These are phyloP conservation scores for Abscondita cerata DNA, from an alignment of 2,888 invertebrate species.

Conservation along the genomic window DNA sequence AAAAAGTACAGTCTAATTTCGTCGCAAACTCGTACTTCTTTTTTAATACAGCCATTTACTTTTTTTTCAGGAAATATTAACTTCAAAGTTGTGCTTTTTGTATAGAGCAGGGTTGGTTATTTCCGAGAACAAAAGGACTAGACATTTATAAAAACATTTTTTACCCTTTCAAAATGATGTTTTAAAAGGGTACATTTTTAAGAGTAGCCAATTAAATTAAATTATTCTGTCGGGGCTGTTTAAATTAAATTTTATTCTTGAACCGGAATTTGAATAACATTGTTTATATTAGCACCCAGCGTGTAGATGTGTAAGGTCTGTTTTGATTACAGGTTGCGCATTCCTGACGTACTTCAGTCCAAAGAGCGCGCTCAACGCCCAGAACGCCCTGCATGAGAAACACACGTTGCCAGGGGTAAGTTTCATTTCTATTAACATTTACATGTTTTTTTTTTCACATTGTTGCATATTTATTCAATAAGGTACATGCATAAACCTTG, in stretches of 20 bases:
- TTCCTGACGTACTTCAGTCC: conserved; percentile 98
- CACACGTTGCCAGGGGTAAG: conserved; percentile 98
- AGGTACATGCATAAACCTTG: too few relatives aligned
- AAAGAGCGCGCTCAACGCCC: conserved; percentile 93
- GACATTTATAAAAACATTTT: conserved; percentile 33
- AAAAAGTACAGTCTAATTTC: conserved; percentile 3
- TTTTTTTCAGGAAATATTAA: conserved; percentile 22
- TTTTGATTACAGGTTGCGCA: conserved; percentile 86
- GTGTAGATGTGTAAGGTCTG: conserved; percentile 39
- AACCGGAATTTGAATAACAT: conserved; percentile 33
- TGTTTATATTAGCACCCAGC: conserved; percentile 37
- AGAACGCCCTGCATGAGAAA: conserved; percentile 95
- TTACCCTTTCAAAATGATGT: conserved; percentile 28
- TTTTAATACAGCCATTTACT: conserved; percentile 18
- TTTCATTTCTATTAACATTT: conserved; percentile 46
- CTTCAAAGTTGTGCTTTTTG: conserved; percentile 30
- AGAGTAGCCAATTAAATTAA: conserved; percentile 38
- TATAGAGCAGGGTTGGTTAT: conserved; percentile 19
- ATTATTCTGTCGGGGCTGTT: conserved; percentile 36
- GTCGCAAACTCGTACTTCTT: background rate
- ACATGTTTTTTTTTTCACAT: conserved; percentile 25
- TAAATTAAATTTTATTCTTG: conserved; percentile 41
- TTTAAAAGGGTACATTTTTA: conserved; percentile 32
- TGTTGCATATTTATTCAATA: background rate
- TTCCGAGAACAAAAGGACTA: conserved; percentile 31